phyloP scores from a whole-genome alignment of 92 coral and sea anemone species.

The Siderastrea siderea region DNA sequence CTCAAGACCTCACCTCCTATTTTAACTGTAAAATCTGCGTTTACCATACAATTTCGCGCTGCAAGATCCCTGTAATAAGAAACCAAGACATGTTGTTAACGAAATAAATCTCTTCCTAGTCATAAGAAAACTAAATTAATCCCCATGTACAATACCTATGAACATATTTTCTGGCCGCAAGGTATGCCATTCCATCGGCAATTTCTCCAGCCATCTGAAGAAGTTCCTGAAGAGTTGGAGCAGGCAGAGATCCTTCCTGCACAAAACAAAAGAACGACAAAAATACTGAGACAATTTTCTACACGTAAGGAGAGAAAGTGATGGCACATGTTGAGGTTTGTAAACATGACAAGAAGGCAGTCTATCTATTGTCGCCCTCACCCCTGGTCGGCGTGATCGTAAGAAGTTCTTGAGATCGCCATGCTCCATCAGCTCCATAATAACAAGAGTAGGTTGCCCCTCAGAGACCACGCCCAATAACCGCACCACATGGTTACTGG shows the following conservation, averaged over 20 bases:
- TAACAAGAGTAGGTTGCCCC: slow-evolving; percentile 95
- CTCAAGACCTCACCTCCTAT: slow-evolving; percentile 86
- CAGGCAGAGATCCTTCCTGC: slow-evolving; percentile 87
- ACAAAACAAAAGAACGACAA: background rate
- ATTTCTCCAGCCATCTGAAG: slow-evolving; percentile 98
- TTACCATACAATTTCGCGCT: slow-evolving; percentile 99
- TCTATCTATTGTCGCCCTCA: slow-evolving; percentile 19
- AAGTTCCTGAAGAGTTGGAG: slow-evolving; percentile 91
- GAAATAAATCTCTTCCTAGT: background rate
- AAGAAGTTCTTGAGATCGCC: slow-evolving; percentile 98
- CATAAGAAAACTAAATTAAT: background rate
- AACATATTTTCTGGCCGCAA: slow-evolving; percentile 94
- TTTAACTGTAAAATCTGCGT: slow-evolving; percentile 86
- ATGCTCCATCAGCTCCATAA: slow-evolving; percentile 97
- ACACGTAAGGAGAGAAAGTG: background rate
- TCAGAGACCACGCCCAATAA: slow-evolving; percentile 97
- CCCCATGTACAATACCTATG: slow-evolving; percentile 82
- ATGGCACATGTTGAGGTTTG: background rate
- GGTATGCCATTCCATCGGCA: slow-evolving; percentile 99
- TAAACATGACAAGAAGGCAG: background rate
- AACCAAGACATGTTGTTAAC: background rate
- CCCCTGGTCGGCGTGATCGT: slow-evolving; percentile 94
- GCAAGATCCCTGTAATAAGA: slow-evolving; percentile 88
- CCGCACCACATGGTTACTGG: slow-evolving; percentile 94
- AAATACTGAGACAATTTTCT: background rate